phyloP scores from a whole-genome alignment of 2,888 invertebrate species.

The Plebejus argus region DNA sequence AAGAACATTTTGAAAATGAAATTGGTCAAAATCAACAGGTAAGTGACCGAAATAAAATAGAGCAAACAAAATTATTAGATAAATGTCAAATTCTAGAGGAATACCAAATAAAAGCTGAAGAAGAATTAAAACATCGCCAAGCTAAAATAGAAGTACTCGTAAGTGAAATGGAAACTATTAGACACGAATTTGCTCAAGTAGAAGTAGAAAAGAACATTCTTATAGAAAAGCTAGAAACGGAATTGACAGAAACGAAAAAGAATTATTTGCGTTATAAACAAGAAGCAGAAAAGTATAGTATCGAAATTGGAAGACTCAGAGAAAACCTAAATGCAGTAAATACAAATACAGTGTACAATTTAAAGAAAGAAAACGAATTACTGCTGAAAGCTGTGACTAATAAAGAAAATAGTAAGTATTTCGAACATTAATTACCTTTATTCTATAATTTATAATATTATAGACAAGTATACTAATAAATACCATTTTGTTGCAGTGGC shows the following conservation, averaged over 20 bases:
- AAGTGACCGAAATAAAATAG: constrained; percentile 47
- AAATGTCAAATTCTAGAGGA: constrained; percentile 58
- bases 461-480: neutral
- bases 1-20: constrained; percentile 52
- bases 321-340: constrained; percentile 50
- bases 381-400: constrained; percentile 56
- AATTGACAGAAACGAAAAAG: constrained; percentile 52
- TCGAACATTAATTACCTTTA: neutral
- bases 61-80: constrained; percentile 51
- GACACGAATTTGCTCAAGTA: neutral
- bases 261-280: constrained; percentile 49
- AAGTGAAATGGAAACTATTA: constrained; percentile 38
- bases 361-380: constrained; percentile 57
- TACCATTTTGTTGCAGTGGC: constrained; percentile 53
- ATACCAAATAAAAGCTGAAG: constrained; percentile 55
- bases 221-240: constrained; percentile 51
- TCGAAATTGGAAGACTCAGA: constrained; percentile 47
- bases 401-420: constrained; percentile 61
- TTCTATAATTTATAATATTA: neutral
- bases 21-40: constrained; percentile 49
- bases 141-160: constrained; percentile 50
- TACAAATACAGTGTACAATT: constrained; percentile 7
- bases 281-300: constrained; percentile 47
- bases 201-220: constrained; percentile 50
- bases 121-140: constrained; percentile 52